Conservation (phyloP, 2,888 invertebrate genomes). For the Colletes collaris region DNA sequence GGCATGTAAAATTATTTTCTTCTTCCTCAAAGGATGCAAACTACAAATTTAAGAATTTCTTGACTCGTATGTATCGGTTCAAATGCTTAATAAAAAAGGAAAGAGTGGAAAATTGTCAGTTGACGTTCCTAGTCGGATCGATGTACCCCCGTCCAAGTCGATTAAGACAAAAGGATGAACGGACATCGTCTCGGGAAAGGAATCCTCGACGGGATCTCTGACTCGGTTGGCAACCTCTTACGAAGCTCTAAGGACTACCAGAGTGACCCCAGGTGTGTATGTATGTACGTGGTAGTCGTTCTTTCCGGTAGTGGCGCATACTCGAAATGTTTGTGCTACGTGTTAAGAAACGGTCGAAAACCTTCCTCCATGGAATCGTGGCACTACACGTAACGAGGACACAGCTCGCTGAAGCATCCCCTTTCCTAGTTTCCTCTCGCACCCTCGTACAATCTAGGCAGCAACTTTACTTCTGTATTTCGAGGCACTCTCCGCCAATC, state of each 20-base stretch:
- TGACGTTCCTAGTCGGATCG: not conserved
- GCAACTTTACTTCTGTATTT: conserved; percentile 34
- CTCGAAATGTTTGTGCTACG: conserved; percentile 74
- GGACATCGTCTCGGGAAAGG: not conserved
- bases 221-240: conserved; percentile 34
- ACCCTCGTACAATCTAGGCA: conserved; percentile 43
- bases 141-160: not conserved
- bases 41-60: too few relatives aligned
- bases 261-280: conserved; percentile 29
- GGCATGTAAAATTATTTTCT: too few relatives aligned
- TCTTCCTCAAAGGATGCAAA: too few relatives aligned
- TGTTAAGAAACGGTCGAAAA: conserved; percentile 64
- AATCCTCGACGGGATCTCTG: conserved; percentile 37
- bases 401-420: conserved; percentile 59
- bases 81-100: too few relatives aligned
- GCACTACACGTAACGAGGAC: conserved; percentile 75
- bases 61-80: too few relatives aligned
- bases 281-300: conserved; percentile 35
- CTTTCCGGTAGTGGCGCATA: conserved; percentile 54
- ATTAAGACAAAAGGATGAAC: conserved; percentile 5
- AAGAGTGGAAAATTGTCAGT: too few relatives aligned
- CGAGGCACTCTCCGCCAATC: conserved; percentile 59
- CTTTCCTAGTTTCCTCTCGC: conserved; percentile 49
- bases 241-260: conserved; percentile 26
- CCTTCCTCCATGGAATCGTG: conserved; percentile 51